A percentile compares a stretch with the other conserved stretches of the same genome.
Conservation (phyloP, 2,797 vertebrate genomes). For the Picus viridis region DNA sequence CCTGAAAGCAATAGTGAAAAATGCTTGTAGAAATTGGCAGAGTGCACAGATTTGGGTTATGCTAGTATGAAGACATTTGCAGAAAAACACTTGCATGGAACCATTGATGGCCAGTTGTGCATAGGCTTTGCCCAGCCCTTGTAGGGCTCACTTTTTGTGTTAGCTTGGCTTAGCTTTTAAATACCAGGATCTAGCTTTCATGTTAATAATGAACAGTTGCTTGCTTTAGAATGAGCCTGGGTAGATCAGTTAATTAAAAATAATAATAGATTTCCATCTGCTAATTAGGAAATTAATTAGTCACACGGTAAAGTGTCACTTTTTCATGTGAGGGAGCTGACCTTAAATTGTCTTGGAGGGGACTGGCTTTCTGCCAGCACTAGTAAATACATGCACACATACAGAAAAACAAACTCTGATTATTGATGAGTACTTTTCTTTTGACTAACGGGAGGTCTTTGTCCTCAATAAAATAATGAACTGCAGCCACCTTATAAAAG, state of each 20-base stretch:
- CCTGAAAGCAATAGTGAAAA: not conserved
- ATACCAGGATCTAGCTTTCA: not conserved
- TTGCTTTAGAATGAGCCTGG: not conserved
- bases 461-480: not conserved
- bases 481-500: not conserved
- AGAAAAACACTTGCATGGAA: not conserved
- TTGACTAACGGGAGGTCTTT: not conserved
- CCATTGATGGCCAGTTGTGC: fast-evolving
- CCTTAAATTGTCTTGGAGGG: not conserved
- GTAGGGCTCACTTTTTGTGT: not conserved
- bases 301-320: not conserved
- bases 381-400: not conserved
- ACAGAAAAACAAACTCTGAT: not conserved
- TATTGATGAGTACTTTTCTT: constrained; percentile 2
- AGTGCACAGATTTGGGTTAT: not conserved
- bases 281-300: constrained; percentile 47
- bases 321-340: not conserved
- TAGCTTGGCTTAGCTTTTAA: not conserved
- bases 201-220: not conserved
- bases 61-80: not conserved
- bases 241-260: constrained; percentile 39
- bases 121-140: not conserved
- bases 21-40: fast-evolving
- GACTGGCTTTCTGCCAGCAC: not conserved
- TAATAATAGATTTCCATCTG: not conserved